These are phyloP conservation scores for Drosophila elegans DNA, from an alignment of 1,140 invertebrate genomes.

Conservation along the genomic window DNA sequence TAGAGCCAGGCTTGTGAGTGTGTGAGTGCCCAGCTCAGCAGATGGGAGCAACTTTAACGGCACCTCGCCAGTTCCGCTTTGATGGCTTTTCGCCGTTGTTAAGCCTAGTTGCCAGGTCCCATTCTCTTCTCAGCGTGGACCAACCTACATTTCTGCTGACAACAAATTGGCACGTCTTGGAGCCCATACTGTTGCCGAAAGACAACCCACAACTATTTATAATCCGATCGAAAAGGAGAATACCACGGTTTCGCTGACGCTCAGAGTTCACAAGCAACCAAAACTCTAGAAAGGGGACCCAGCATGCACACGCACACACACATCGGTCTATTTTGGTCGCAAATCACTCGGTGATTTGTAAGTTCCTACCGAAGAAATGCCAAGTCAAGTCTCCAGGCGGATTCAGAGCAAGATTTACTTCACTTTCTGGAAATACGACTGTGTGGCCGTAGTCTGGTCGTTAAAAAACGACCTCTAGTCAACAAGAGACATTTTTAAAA, in stretches of 20 bases:
- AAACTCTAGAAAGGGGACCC: conserved; percentile 5
- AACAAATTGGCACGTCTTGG: conserved; percentile 2
- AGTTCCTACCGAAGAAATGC: conserved; percentile 23
- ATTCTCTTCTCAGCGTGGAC: conserved; percentile 33
- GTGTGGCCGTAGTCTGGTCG: too few species aligned
- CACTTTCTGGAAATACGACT: not conserved
- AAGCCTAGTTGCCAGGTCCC: conserved; percentile 21
- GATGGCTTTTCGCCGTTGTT: conserved; percentile 68
- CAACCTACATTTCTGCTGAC: too few species aligned
- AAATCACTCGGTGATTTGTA: conserved; percentile 51
- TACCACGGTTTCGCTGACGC: conserved; percentile 29
- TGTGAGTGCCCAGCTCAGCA: conserved; percentile 40
- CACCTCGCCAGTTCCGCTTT: conserved; percentile 78
- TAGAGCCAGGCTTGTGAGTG: not conserved
- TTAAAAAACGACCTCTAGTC: too few species aligned
- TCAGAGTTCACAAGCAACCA: conserved; percentile 49
- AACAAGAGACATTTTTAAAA: too few species aligned
- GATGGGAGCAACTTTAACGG: conserved; percentile 72
- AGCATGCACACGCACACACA: conserved; percentile 45
- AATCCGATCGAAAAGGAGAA: conserved; percentile 53
- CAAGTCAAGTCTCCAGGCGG: conserved; percentile 30
- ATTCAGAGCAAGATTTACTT: conserved; percentile 6
- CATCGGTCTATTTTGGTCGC: conserved; percentile 71
- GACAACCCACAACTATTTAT: conserved; percentile 46
- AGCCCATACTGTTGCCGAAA: conserved; percentile 12